These are phyloP conservation scores for Barypeithes pellucidus DNA, from an alignment of 2,888 invertebrate species.

Conservation along the genomic window DNA sequence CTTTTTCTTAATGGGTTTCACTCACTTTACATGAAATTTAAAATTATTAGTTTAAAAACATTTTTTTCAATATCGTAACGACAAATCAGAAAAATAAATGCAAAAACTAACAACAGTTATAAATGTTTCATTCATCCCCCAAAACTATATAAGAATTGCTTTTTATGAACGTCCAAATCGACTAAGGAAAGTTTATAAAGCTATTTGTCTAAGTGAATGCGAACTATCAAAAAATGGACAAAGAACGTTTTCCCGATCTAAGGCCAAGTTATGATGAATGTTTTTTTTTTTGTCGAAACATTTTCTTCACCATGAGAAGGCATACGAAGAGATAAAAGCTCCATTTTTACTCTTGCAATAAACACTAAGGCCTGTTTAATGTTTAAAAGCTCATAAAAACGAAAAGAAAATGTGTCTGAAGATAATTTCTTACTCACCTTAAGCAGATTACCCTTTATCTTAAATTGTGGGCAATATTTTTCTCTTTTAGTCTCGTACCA, in stretches of 20 bases:
- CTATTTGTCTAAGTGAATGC: conserved; percentile 34
- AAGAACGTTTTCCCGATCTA: conserved; percentile 2
- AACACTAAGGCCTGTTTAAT: conserved; percentile 24
- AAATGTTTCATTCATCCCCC: conserved; percentile 32
- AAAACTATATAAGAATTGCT: conserved; percentile 38
- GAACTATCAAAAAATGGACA: conserved; percentile 16
- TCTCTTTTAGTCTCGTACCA: conserved; percentile 5
- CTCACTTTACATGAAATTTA: too few relatives aligned
- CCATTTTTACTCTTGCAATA: conserved; percentile 11
- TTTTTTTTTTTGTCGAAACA: not conserved
- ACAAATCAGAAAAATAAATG: conserved; percentile 1
- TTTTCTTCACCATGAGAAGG: not conserved
- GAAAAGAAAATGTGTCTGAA: conserved; percentile 12
- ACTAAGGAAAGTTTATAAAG: conserved; percentile 38
- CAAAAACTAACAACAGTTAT: conserved; percentile 25
- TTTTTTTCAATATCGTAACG: not conserved
- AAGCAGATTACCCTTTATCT: conserved; percentile 24
- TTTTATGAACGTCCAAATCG: conserved; percentile 35
- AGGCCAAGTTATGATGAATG: conserved; percentile 16
- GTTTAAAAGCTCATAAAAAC: conserved; percentile 20
- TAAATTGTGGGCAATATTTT: conserved; percentile 10
- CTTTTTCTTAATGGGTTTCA: too few relatives aligned
- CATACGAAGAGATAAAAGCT: conserved; percentile 7
- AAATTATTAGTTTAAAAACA: too few relatives aligned
- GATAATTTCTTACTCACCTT: conserved; percentile 22